phyloP scores from a whole-genome alignment of 2,113 vertebrate genomes.

The Peromyscus leucopus region DNA sequence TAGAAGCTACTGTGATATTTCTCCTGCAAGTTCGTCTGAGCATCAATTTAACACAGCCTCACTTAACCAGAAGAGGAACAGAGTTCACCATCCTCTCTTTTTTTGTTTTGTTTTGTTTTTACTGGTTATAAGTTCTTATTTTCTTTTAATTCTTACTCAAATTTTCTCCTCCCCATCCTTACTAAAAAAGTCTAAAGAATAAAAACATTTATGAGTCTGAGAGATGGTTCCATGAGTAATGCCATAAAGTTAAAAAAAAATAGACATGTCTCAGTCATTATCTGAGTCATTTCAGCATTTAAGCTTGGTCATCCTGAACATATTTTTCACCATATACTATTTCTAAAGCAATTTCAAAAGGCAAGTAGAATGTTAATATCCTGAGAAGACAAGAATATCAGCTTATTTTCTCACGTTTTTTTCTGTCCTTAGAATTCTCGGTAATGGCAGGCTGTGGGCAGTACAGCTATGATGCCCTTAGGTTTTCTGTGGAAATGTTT shows the following conservation, averaged over 20 bases:
- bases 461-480: not conserved
- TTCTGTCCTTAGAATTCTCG: not conserved
- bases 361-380: not conserved
- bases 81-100: not conserved
- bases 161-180: not conserved
- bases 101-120: not conserved
- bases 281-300: constrained; percentile 39
- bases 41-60: not conserved
- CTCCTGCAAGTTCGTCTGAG: not conserved
- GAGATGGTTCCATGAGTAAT: not conserved
- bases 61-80: not conserved
- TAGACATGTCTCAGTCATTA: not conserved
- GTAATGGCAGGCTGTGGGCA: not conserved
- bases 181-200: constrained; percentile 4
- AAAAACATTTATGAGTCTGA: not conserved
- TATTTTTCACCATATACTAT: constrained; percentile 13
- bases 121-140: not conserved
- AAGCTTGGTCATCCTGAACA: not conserved
- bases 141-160: constrained; percentile 12
- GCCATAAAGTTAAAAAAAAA: not conserved
- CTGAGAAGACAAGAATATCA: not conserved
- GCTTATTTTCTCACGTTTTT: not conserved
- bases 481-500: not conserved
- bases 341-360: constrained; percentile 41
- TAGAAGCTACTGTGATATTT: not conserved